A percentile compares a stretch with the other conserved stretches of the same genome.
phyloP scores from a whole-genome alignment of 2,888 invertebrate species.

The Spicauda simplicius region DNA sequence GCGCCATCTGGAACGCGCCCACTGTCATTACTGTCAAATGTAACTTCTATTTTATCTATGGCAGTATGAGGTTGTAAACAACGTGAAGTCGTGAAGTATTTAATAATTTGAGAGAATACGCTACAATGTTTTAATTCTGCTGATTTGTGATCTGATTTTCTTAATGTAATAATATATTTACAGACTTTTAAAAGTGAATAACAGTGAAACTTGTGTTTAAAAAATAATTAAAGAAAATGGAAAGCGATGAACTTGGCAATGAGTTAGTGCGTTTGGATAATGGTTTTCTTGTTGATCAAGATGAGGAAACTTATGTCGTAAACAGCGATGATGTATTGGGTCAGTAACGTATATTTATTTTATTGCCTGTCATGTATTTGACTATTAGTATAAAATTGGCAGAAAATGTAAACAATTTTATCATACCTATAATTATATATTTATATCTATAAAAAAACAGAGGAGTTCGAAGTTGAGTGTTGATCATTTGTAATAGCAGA shows the following conservation, averaged over 20 bases:
- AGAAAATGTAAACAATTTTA: too few species aligned
- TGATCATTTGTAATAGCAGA: too few species aligned
- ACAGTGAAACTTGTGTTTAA: not conserved
- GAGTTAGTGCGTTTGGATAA: conserved; percentile 78
- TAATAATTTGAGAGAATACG: not conserved
- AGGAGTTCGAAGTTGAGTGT: not conserved
- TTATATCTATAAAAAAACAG: too few species aligned
- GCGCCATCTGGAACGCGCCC: too few species aligned
- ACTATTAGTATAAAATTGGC: too few species aligned
- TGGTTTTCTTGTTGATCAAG: conserved; percentile 66
- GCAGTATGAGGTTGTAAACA: not conserved
- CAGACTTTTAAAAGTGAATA: not conserved
- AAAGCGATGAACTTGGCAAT: conserved; percentile 86
- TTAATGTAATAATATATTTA: not conserved
- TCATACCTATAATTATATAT: too few species aligned
- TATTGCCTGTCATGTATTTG: too few species aligned
- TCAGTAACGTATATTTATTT: conserved; percentile 46
- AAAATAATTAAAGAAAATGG: conserved; percentile 65
- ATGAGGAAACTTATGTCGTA: conserved; percentile 78
- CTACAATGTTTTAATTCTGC: not conserved
- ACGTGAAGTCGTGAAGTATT: not conserved
- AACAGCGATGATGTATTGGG: conserved; percentile 77
- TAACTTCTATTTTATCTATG: not conserved
- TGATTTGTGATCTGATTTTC: not conserved
- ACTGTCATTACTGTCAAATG: too few species aligned